Base-by-base conservation (phyloP, 2,797 vertebrate genomes). In the Picus viridis region DNA sequence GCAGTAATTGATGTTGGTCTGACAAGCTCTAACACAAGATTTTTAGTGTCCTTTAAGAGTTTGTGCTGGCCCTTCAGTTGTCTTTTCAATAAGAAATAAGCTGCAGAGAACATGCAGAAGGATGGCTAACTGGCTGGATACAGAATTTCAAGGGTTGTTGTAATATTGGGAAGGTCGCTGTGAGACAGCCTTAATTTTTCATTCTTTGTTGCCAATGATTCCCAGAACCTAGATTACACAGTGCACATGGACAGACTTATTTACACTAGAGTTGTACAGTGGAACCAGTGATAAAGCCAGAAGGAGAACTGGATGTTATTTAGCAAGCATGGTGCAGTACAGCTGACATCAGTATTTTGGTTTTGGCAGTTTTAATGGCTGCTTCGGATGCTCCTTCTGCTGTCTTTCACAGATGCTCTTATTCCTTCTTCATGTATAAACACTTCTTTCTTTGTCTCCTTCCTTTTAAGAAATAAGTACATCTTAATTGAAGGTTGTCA, bases 331-430 rank as follows among this genome's bases (percentile, higher is more conserved):
- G 67, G 15, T 23, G 6, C 10, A 27, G 45, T 22, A 20, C 22
- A 81, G n/a, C 30, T 74, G 56, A 14, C 9, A 30, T 54, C 27
- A 18, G 1, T 8, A 7, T 61, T 71, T 77, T 67, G 30, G 12
- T 29, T 86, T 90, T 64, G 74, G 45, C 36, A 62, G 30, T 83
- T 83, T 9, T 24, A n/a, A 5, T 43, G 49, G 17, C 64, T 73
- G 57, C 63, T 49, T 32, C 43, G 24, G n/a, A 19, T 26, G 27
- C 2, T 73, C 5, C 16, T 84, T 12, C 56, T 69, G 32, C 24
- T 0, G 0, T 58, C 45, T 36, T 81, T 72, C 36, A 58, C 13
- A 54, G 24, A 16, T 0, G 2, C 26, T 63, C 41, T 86, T 16
- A 27, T 9, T 86, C 6, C 22, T 93, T 43, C 41, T 69, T 53